Conservation (phyloP, 2,113 vertebrate genomes). For the Coreoperca whiteheadi region DNA sequence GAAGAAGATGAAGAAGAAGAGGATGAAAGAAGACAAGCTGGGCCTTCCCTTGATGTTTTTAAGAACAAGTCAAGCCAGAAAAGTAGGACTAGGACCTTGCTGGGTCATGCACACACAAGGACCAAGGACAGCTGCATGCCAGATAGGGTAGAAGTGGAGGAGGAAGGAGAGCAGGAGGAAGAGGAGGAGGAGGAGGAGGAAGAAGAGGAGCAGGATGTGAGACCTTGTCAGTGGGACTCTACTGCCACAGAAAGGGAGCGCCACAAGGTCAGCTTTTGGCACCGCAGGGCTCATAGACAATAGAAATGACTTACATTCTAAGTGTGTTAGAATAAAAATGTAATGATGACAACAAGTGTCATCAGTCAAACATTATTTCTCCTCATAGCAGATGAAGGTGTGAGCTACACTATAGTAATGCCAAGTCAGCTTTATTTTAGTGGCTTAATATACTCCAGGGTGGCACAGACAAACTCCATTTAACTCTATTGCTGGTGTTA, state of each 20-base stretch:
- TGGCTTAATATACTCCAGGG: conserved; percentile 23
- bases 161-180: conserved; percentile 38
- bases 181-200: conserved; percentile 73
- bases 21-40: conserved; percentile 49
- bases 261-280: conserved; percentile 65
- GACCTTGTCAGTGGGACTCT: conserved; percentile 59
- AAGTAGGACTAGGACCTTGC: conserved; percentile 70
- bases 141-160: conserved; percentile 42
- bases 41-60: conserved; percentile 69
- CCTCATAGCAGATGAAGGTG: conserved; percentile 42
- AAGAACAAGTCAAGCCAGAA: conserved; percentile 72
- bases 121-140: conserved; percentile 78
- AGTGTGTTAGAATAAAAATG: conserved; percentile 25
- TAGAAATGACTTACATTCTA: conserved; percentile 12
- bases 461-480: conserved; percentile 21
- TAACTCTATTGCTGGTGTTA: conserved; percentile 8
- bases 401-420: conserved; percentile 42
- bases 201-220: conserved; percentile 83
- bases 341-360: conserved; percentile 44
- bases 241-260: conserved; percentile 80
- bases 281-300: conserved; percentile 68
- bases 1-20: conserved; percentile 43
- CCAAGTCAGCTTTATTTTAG: conserved; percentile 63
- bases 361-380: conserved; percentile 35
- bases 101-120: conserved; percentile 59